These are phyloP conservation scores for Scaptomyza graminum DNA, from an alignment of 1,140 invertebrate species.

Conservation along the genomic window DNA sequence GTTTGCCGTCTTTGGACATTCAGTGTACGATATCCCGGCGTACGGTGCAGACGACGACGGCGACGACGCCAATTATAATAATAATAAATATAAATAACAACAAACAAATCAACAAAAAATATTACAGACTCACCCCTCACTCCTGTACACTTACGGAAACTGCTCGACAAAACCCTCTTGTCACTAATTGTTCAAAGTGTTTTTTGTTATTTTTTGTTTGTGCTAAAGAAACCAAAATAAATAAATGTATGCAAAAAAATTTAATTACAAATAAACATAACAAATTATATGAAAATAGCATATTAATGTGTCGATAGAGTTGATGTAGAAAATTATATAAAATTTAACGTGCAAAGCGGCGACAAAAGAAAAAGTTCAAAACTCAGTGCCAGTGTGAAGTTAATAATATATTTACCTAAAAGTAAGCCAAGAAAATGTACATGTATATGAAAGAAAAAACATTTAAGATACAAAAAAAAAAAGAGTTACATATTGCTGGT, in stretches of 20 bases:
- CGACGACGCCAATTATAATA: too few relatives aligned
- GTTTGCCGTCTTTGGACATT: slow-evolving; percentile 80
- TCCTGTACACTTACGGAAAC: too few relatives aligned
- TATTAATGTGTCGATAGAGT: slow-evolving; percentile 24
- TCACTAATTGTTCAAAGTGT: slow-evolving; percentile 9
- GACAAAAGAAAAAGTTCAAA: slow-evolving; percentile 14
- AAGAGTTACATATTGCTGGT: slow-evolving; percentile 10
- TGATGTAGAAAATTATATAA: slow-evolving; percentile 4
- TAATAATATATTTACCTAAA: neutral
- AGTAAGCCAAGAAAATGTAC: slow-evolving; percentile 2
- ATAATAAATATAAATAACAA: neutral
- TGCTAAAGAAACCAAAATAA: slow-evolving; percentile 32
- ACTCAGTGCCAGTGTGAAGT: slow-evolving; percentile 13
- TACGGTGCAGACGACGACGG: slow-evolving; percentile 74
- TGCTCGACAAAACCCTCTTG: slow-evolving; percentile 1
- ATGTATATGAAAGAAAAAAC: neutral
- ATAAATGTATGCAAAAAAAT: slow-evolving; percentile 1
- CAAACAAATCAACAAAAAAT: slow-evolving; percentile 8
- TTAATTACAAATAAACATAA: slow-evolving; percentile 4
- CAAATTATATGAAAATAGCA: slow-evolving; percentile 24
- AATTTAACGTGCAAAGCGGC: slow-evolving; percentile 6
- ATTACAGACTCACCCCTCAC: slow-evolving; percentile 1
- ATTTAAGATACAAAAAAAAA: neutral
- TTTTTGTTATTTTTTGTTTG: slow-evolving; percentile 61
- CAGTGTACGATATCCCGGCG: slow-evolving; percentile 81